Conservation (phyloP, 2,888 invertebrate genomes). For the Lottia scabra region DNA sequence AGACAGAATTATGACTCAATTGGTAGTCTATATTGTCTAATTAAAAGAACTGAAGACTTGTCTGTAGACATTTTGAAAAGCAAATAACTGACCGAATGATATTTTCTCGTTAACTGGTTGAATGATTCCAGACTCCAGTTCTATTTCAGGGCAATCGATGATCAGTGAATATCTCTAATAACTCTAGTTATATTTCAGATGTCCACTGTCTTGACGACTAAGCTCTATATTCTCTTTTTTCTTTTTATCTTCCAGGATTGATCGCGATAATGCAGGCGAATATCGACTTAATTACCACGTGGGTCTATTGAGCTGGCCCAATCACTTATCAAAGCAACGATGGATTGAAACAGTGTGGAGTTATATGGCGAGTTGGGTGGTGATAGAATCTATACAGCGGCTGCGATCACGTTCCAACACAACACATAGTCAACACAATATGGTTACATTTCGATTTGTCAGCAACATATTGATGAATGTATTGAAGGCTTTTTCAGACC, state of each 20-base stretch:
- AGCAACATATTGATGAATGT: no score
- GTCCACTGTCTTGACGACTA: background rate
- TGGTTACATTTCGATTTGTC: no score
- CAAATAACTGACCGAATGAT: background rate
- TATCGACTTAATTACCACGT: background rate
- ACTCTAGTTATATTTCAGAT: conserved; percentile 1
- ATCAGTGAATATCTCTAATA: background rate
- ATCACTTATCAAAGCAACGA: background rate
- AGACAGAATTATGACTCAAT: background rate
- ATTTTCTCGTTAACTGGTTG: background rate
- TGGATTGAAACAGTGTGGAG: background rate
- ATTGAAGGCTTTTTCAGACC: no score
- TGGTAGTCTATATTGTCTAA: background rate
- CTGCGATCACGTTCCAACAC: no score
- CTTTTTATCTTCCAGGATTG: background rate
- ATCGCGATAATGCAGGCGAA: background rate
- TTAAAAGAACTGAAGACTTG: background rate
- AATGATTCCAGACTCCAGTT: background rate
- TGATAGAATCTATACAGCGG: no score
- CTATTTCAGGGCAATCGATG: background rate
- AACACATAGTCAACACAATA: no score
- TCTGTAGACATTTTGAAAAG: background rate
- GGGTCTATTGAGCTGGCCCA: background rate
- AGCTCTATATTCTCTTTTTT: background rate
- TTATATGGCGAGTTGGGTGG: background rate